phyloP scores from a whole-genome alignment of 2,888 invertebrate species.

The Melangyna quadrimaculata region DNA sequence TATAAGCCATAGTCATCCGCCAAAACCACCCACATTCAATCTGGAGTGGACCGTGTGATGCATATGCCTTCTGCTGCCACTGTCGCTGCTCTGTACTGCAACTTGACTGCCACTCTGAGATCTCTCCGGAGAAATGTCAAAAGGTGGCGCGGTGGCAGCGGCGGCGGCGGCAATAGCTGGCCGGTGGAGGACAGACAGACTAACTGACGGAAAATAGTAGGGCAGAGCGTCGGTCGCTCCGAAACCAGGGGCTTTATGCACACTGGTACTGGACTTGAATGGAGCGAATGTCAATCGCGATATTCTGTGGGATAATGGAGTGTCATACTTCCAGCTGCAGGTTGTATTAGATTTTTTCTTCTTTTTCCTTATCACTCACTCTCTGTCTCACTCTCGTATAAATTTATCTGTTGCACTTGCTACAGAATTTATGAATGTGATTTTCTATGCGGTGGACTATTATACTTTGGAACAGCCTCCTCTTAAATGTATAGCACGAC shows the following conservation, averaged over 20 bases:
- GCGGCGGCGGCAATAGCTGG: not conserved
- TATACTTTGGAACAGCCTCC: slow-evolving; percentile 13
- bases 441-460: slow-evolving; percentile 33
- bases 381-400: not conserved
- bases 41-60: slow-evolving; percentile 36
- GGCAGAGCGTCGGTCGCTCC: slow-evolving; percentile 44
- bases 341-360: slow-evolving; percentile 15
- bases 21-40: slow-evolving; percentile 65
- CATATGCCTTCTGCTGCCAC: slow-evolving; percentile 18
- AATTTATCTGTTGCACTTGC: slow-evolving; percentile 64
- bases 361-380: not conserved
- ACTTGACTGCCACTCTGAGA: slow-evolving; percentile 48
- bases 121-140: slow-evolving; percentile 65
- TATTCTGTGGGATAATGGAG: slow-evolving; percentile 60
- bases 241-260: not conserved
- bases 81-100: not conserved
- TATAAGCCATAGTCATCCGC: slow-evolving; percentile 39
- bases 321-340: slow-evolving; percentile 45
- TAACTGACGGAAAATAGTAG: slow-evolving; percentile 46
- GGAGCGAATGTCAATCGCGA: slow-evolving; percentile 59
- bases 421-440: slow-evolving; percentile 65
- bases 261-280: slow-evolving; percentile 19
- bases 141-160: not conserved
- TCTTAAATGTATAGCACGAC: not conserved
- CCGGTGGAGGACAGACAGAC: not conserved